Evolutionary conservation across 2,113 vertebrate species (phyloP), one percentile per base, ranked within the genome.

Genomic region (Phoenicopterus ruber): DNA sequence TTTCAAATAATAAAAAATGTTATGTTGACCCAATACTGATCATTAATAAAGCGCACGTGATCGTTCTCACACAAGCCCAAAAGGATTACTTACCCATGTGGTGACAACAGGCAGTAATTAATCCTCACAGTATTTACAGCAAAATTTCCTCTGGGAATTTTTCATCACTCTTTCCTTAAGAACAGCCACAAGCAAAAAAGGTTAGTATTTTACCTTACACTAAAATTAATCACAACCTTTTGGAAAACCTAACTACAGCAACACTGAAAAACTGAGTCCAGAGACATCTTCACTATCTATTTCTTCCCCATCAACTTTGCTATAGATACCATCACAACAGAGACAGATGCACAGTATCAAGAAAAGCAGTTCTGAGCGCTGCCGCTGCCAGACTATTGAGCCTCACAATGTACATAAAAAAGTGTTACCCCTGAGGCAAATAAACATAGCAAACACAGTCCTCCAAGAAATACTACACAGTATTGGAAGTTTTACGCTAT

Each of bases 371-470:
- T 95, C 89, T 86, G 74, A 94, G 91, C 15, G 49, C 91, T 96
- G 91, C 84, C 14, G 79, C 93, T 97, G 94, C 97, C 95, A 97
- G 95, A 97, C 95, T 97, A 97, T 95, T 95, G 95, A 95, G 95
- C 93, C 95, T 97, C 94, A 96, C 95, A 87, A 97, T 85, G 89
- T 95, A 96, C 94, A 94, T 82, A 93, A 97, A 96, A 94, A 96
- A 97, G 96, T 97, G 94, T 96, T 96, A 95, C 94, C 96, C 96
- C 96, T 95, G 96, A 96, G 94, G 95, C 95, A 97, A 94, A 97
- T 95, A 93, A 94, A 96, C 91, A 97, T 21, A 95, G 91, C 89
- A 93, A 95, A 95, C 93, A 88, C 90, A 95, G 93, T 76, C 87
- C 96, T 96, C 93, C 94, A 95, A 96, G 93, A 96, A 94, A 94